Evolutionary conservation across 1,140 invertebrate species (phyloP).

Genomic region (Panagrolaimus sp.): DNA sequence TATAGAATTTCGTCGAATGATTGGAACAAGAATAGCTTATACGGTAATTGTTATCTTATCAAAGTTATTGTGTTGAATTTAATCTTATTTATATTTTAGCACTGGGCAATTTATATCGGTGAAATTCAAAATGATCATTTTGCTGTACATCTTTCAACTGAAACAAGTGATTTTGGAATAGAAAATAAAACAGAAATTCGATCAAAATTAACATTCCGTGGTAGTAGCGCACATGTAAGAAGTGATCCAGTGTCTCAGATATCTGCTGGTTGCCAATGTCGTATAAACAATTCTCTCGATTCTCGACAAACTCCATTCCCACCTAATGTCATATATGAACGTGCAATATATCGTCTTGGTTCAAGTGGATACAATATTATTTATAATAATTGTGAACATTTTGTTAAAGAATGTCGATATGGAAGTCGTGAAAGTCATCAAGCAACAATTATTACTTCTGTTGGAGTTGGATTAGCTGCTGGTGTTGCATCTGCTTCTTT

Average conservation of each 20-base stretch:
- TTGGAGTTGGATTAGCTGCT: neutral
- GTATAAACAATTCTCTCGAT: neutral
- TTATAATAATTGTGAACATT: constrained; percentile 11
- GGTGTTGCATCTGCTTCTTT: neutral
- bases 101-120: constrained; percentile 6
- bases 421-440: constrained; percentile 5
- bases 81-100: neutral
- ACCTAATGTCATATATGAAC: neutral
- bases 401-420: constrained; percentile 6
- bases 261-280: neutral
- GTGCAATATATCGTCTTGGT: neutral
- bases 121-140: neutral
- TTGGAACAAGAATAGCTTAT: neutral
- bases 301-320: neutral
- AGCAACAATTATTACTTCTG: neutral
- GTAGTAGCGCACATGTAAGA: neutral
- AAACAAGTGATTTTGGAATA: neutral
- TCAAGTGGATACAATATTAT: neutral
- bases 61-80: neutral
- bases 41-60: neutral
- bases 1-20: neutral
- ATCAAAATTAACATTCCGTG: neutral
- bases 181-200: neutral
- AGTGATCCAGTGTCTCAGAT: neutral
- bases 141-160: neutral